Base-by-base conservation (phyloP, 2,797 vertebrate species). In the Carduelis carduelis region DNA sequence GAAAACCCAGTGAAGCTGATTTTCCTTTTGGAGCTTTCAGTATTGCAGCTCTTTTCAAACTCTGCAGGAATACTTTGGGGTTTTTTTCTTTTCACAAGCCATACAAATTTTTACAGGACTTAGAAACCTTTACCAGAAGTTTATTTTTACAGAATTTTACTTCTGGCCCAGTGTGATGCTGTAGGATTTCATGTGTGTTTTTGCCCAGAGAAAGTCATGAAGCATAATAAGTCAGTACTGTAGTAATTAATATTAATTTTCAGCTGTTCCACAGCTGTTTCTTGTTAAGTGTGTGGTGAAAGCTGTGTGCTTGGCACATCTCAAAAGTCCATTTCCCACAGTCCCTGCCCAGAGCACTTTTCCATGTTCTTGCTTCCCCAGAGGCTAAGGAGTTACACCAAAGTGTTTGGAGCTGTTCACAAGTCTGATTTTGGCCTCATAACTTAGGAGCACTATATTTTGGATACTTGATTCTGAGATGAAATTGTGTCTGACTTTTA, bases 61-160 rank as follows among this genome's bases (percentile, higher is more conserved):
- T 47, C 34, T 39, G 49, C 39, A 70, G 46, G 53, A 74, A 68
- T 50, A 79, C 12, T 1, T 37, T 28, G 44, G 17, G 17, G 15
- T 17, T 56, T 19, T 32, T 66, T 47, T 7, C 32, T 60, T 8
- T 9, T 56, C 72, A 64, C 34, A 53, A 61, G 10, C 70, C 57
- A 43, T 27, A 68, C 30, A 81, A 59, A 59, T 65, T 93, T 93
- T 78, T 76, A 65, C 39, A 69, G 74, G 76, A 72, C 71, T 94
- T 71, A 32, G 18, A 83, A 78, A 60, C 53, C 39, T 91, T 85
- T 47, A 30, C 32, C 24, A 47, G n/a, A 83, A 53, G 49, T 77
- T 91, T 86, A 37, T 76, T 95, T 93, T 94, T 59, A 52, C 43
- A 84, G 65, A 59, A 75, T 52, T 79, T 81, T 61, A 88, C 57